phyloP scores from a whole-genome alignment of 2,888 invertebrate species.

The Herminia tarsipennalis region DNA sequence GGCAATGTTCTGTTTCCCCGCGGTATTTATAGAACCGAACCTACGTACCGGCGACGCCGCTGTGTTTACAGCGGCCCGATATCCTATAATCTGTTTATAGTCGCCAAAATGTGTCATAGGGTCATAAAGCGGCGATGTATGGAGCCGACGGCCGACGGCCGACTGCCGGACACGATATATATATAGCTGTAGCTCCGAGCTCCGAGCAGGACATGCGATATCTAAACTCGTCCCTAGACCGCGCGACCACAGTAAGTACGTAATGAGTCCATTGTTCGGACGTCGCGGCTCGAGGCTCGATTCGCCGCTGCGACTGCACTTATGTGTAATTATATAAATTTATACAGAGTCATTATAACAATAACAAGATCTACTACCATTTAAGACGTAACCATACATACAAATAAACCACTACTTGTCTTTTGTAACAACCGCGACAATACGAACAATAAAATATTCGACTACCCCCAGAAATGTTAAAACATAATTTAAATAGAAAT shows the following conservation, averaged over 20 bases:
- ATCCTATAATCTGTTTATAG: not conserved
- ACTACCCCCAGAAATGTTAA: conserved; percentile 4
- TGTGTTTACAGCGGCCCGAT: too few relatives aligned
- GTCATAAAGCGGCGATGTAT: conserved; percentile 4
- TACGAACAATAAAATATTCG: conserved; percentile 1
- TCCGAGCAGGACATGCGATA: too few relatives aligned
- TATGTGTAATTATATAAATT: too few relatives aligned
- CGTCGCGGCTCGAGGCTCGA: too few relatives aligned
- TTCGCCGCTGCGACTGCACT: too few relatives aligned
- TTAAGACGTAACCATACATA: not conserved
- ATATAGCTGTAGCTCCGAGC: too few relatives aligned
- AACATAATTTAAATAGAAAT: conserved; percentile 2
- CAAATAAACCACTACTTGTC: conserved; percentile 6
- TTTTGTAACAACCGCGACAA: conserved; percentile 7
- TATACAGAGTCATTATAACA: not conserved
- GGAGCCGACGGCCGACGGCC: not conserved
- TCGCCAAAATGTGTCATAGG: not conserved
- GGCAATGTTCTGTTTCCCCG: conserved; percentile 6
- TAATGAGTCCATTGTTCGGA: too few relatives aligned
- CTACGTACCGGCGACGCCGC: too few relatives aligned
- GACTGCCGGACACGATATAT: not conserved
- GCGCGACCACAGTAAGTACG: too few relatives aligned
- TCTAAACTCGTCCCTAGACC: too few relatives aligned
- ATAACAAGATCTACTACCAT: not conserved
- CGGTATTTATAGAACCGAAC: too few relatives aligned